Conservation (phyloP, 2,888 invertebrate genomes). For the Emmelina monodactyla region DNA sequence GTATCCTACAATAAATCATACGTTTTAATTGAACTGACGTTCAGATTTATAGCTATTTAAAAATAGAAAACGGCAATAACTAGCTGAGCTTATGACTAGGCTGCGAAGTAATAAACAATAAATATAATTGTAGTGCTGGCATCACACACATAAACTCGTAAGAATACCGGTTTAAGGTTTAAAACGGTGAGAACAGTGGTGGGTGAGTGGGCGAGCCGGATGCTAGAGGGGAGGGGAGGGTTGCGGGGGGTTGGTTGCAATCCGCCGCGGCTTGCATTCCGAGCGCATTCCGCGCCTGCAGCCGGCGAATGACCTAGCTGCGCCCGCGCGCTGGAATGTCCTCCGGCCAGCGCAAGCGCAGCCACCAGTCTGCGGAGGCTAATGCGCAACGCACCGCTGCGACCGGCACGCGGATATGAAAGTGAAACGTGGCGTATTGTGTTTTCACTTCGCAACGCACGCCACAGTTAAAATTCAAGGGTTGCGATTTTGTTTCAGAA, state of each 20-base stretch:
- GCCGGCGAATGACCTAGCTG: slow-evolving; percentile 1
- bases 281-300: background rate
- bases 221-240: too few relatives aligned
- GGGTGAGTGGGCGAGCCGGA: too few relatives aligned
- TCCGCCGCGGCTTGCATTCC: background rate
- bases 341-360: too few relatives aligned
- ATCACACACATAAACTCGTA: background rate
- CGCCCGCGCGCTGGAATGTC: background rate
- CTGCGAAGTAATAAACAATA: too few relatives aligned
- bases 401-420: background rate
- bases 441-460: background rate
- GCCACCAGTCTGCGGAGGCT: background rate
- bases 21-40: too few relatives aligned
- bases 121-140: too few relatives aligned
- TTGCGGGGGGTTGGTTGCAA: background rate
- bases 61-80: too few relatives aligned
- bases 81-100: too few relatives aligned
- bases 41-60: too few relatives aligned
- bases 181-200: background rate
- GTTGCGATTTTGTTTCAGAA: too few relatives aligned
- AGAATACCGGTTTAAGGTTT: background rate
- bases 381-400: background rate
- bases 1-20: too few relatives aligned
- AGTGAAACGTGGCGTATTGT: background rate
- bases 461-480: background rate